Percentiles rank a stretch among this genome's conserved stretches.
These are phyloP conservation scores for Drosophila mimica DNA, from an alignment of 2,888 invertebrate genomes.

Conservation along the genomic window DNA sequence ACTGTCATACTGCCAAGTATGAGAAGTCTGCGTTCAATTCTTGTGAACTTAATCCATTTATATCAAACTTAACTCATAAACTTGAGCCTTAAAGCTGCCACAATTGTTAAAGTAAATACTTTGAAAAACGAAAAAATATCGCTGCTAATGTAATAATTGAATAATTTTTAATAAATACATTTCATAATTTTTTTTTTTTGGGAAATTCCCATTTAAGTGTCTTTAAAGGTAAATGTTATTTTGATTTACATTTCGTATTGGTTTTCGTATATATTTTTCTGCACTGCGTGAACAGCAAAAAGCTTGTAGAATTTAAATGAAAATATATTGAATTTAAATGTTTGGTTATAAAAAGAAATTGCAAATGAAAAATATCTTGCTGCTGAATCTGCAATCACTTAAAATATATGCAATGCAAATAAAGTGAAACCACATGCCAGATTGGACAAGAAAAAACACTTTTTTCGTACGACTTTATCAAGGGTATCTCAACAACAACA, in stretches of 20 bases:
- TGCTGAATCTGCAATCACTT: neutral
- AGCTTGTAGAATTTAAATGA: neutral
- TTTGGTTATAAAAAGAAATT: neutral
- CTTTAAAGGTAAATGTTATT: neutral
- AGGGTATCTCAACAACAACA: constrained; percentile 17
- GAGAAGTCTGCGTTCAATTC: neutral
- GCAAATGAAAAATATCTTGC: neutral
- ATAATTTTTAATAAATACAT: too few relatives aligned
- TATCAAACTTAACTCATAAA: too few relatives aligned
- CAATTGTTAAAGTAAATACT: too few relatives aligned
- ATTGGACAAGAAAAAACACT: constrained; percentile 1
- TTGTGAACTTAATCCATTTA: neutral
- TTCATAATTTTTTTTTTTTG: too few relatives aligned
- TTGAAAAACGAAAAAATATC: too few relatives aligned
- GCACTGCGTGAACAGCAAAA: neutral
- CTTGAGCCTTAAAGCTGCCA: too few relatives aligned
- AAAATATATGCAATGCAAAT: constrained; percentile 28
- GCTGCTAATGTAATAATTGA: too few relatives aligned
- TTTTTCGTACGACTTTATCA: constrained; percentile 13
- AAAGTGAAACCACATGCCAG: neutral
- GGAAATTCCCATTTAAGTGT: neutral
- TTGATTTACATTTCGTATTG: neutral
- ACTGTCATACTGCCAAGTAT: constrained; percentile 16
- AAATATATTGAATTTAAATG: neutral
- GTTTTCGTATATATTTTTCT: neutral